These are phyloP conservation scores for Cheilinus undulatus DNA, from an alignment of 2,113 vertebrate species.

Conservation along the genomic window DNA sequence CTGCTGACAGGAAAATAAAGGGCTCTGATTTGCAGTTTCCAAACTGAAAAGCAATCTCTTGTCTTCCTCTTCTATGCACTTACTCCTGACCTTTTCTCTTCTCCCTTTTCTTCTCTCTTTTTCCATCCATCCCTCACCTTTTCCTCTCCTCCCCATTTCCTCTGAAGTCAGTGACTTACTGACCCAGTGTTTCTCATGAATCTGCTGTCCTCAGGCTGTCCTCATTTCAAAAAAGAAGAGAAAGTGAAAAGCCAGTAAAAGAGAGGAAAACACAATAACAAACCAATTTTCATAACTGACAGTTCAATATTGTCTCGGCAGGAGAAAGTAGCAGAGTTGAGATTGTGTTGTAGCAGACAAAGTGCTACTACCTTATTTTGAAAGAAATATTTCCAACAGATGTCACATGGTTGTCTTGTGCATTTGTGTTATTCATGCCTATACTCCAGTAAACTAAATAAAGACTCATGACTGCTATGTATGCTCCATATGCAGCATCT, in stretches of 20 bases:
- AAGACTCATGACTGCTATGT: background rate
- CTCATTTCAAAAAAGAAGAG: background rate
- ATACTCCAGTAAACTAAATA: background rate
- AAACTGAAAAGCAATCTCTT: conserved; percentile 6
- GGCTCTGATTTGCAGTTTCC: background rate
- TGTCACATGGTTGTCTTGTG: background rate
- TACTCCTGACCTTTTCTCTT: background rate
- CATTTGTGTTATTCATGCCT: background rate
- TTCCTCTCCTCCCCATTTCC: background rate
- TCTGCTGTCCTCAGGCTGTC: conserved; percentile 1
- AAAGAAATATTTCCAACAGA: background rate
- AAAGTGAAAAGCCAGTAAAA: background rate
- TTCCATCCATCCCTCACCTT: conserved; percentile 2
- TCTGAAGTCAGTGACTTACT: conserved; percentile 19
- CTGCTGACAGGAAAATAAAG: background rate
- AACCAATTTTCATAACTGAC: background rate
- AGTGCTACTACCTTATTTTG: background rate
- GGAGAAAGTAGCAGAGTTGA: background rate
- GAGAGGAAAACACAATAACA: background rate
- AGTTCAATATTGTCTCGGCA: background rate
- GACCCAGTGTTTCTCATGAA: conserved; percentile 21
- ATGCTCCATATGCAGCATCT: conserved; percentile 9
- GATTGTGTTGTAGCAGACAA: background rate
- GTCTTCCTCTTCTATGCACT: background rate
- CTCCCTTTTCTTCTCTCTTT: background rate